Evolutionary conservation across 2,113 vertebrate genomes (phyloP), one percentile per base, ranked within the genome.

Genomic region (Craseonycteris thonglongyai): DNA sequence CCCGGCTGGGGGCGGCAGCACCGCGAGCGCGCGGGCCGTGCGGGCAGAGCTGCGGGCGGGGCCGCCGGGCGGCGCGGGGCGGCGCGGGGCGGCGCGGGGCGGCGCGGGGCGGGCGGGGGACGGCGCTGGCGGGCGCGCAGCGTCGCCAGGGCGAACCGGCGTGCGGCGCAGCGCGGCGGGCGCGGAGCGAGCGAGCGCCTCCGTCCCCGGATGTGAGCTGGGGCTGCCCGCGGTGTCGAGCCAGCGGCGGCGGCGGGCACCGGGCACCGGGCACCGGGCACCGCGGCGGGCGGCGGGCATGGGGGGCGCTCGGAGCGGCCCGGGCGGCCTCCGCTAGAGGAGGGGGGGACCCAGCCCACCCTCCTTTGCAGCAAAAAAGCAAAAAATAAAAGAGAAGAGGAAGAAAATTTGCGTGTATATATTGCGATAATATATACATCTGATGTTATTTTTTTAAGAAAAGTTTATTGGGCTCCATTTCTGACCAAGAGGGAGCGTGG

Each of bases 391-490:
- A 22, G 10, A 56, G 6, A 18, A 54, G 22, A 22, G 22, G 22
- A 21, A 56, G 54, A 56, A 59, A 59, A 94, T 86, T 96, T 96
- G 24, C 90, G 83, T 96, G 97, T 97, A 97, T 97, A 97, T 97
- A 97, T 97, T 96, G 61, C 66, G 59, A 88, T 95, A 97, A 97
- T 97, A 97, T 97, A 97, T 97, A 96, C 96, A 92, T 96, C 84
- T 26, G 94, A 81, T 95, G 95, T 96, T 96, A 96, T 97, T 96
- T 97, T 97, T 97, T 96, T 72, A 47, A 87, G 95, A 95, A 97
- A 97, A 97, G 97, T 97, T 97, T 97, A 97, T 97, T 96, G 96
- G 96, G 95, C 91, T 97, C 94, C 95, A 65, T 96, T 95, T 97
- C 96, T 92, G 85, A 51, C 92, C 95, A 95, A 84, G 91, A 88